Percentiles rank a stretch among this genome's conserved stretches.
phyloP scores from a whole-genome alignment of 2,888 invertebrate genomes.

The Theodoxus fluviatilis region DNA sequence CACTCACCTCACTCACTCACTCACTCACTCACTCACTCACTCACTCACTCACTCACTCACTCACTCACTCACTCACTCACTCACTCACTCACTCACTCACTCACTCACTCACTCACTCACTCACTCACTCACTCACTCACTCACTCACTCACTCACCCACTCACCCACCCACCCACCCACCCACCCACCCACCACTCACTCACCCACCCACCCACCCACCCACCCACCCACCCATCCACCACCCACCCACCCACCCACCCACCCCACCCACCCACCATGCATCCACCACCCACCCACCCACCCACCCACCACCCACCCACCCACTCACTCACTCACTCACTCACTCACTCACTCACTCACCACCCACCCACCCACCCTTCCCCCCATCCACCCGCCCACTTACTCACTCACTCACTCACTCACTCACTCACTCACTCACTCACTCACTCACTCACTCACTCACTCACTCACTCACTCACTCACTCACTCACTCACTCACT shows the following conservation, averaged over 20 bases:
- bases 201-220: neutral
- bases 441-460: neutral
- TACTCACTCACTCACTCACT: neutral
- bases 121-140: too few relatives aligned
- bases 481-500: slow-evolving; percentile 1
- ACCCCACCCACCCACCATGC: neutral
- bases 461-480: neutral
- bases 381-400: neutral
- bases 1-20: too few relatives aligned
- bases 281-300: neutral
- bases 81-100: too few relatives aligned
- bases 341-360: neutral
- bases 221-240: slow-evolving; percentile 2
- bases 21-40: too few relatives aligned
- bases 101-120: too few relatives aligned
- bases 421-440: neutral
- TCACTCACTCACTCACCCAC: too few relatives aligned
- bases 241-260: neutral
- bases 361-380: neutral
- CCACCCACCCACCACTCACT: neutral
- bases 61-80: too few relatives aligned
- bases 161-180: slow-evolving; percentile 1
- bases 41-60: too few relatives aligned
- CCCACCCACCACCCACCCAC: neutral
- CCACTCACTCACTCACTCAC: slow-evolving; percentile 4